Evolutionary conservation across 2,888 invertebrate species (phyloP).

Genomic region (Acanthoscelides obtectus): DNA sequence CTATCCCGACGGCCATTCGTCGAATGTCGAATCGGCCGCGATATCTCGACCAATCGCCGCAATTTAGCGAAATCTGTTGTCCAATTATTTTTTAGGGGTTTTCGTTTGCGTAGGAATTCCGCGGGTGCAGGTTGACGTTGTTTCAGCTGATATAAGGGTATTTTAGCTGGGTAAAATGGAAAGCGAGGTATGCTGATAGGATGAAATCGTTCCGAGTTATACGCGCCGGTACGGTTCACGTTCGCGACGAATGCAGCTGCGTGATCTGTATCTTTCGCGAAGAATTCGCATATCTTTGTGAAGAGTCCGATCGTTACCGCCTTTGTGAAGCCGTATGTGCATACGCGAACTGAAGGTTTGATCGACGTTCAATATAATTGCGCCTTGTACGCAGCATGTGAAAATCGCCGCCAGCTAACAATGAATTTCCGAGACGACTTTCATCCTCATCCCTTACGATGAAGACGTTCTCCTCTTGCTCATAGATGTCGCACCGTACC

Average conservation of each 20-base stretch:
- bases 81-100: not conserved
- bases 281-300: not conserved
- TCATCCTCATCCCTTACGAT: no score
- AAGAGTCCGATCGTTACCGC: not conserved
- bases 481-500: no score
- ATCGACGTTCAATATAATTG: no score
- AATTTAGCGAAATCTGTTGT: not conserved
- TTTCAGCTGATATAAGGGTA: not conserved
- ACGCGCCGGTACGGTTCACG: not conserved
- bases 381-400: no score
- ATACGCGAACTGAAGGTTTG: no score
- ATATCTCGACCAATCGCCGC: not conserved
- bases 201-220: not conserved
- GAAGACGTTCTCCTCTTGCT: no score
- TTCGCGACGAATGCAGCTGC: not conserved
- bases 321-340: not conserved
- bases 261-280: not conserved
- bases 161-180: not conserved
- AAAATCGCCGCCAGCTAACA: no score
- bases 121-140: not conserved
- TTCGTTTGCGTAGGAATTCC: not conserved
- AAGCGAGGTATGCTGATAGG: not conserved
- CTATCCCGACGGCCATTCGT: not conserved
- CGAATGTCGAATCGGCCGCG: not conserved
- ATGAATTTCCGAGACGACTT: no score